Evolutionary conservation across 2,113 vertebrate species (phyloP).

Genomic region (pig (Sus scrofa)): DNA sequence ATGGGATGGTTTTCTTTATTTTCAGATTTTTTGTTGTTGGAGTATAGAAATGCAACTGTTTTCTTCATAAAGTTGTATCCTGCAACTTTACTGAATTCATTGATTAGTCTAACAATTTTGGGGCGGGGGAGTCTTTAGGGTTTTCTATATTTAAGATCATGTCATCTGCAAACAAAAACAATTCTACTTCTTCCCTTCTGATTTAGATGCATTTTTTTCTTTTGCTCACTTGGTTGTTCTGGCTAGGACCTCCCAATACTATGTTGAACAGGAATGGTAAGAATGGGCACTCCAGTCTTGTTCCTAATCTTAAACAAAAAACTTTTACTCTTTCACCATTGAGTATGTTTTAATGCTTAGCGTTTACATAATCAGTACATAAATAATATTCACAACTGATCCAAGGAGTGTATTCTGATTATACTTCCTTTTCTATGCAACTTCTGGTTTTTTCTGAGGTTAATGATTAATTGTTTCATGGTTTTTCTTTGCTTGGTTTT

Average conservation of each 20-base stretch:
- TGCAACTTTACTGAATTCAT: not conserved
- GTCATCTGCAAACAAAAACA: not conserved
- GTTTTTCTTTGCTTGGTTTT: not conserved
- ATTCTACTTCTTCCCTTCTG: not conserved
- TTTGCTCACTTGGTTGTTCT: not conserved
- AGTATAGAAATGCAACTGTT: not conserved
- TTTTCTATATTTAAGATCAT: not conserved
- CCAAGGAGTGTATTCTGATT: not conserved
- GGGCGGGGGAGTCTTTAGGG: not conserved
- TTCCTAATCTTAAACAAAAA: not conserved
- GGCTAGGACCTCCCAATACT: not conserved
- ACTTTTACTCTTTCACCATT: not conserved
- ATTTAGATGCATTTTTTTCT: not conserved
- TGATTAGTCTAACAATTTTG: not conserved
- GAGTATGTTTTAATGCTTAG: not conserved
- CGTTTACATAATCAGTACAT: not conserved
- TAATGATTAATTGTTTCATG: not conserved
- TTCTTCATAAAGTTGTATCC: not conserved
- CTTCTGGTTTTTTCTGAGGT: constrained; percentile 8
- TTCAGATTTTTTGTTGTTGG: not conserved
- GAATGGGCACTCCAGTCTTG: not conserved
- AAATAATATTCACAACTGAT: not conserved
- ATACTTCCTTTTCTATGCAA: not conserved
- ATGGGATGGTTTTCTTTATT: not conserved
- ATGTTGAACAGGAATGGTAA: not conserved